Conservation (phyloP, 2,113 vertebrate genomes). For the Rhinoderma darwinii region DNA sequence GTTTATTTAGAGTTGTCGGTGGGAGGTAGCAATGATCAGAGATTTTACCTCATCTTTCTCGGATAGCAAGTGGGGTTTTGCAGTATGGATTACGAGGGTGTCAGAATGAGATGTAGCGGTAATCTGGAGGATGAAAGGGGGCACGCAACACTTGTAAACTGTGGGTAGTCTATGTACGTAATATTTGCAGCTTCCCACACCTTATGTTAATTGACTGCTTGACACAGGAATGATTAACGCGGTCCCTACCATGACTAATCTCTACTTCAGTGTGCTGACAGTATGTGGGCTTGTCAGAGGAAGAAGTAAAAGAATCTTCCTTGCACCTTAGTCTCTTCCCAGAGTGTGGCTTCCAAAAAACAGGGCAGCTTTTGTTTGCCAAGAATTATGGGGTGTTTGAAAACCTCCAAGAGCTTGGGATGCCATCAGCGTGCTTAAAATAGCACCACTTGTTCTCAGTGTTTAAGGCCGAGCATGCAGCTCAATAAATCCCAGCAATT, state of each 20-base stretch:
- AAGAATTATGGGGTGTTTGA: constrained; percentile 55
- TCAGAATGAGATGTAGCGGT: neutral
- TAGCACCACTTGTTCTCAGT: constrained; percentile 52
- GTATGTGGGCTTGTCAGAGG: constrained; percentile 23
- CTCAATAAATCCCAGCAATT: constrained; percentile 58
- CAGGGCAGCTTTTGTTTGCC: constrained; percentile 25
- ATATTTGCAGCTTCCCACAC: constrained; percentile 54
- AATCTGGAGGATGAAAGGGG: constrained; percentile 28
- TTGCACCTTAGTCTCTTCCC: neutral
- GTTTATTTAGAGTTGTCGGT: constrained; percentile 18
- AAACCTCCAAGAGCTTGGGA: neutral
- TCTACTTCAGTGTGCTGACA: constrained; percentile 9
- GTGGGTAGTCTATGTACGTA: constrained; percentile 45
- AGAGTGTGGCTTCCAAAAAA: constrained; percentile 2
- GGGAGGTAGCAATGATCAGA: constrained; percentile 27
- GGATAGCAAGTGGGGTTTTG: constrained; percentile 23
- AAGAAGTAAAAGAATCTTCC: neutral
- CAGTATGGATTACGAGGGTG: constrained; percentile 28
- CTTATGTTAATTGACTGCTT: constrained; percentile 46
- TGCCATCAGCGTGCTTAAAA: constrained; percentile 48
- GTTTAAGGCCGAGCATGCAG: constrained; percentile 55
- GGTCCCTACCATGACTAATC: constrained; percentile 50
- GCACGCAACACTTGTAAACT: constrained; percentile 11
- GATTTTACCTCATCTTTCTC: neutral
- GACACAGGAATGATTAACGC: constrained; percentile 55